Percentiles rank a stretch among this genome's conserved stretches.
Evolutionary conservation across 1,140 invertebrate species (phyloP).

Genomic region (Oryctes rhinoceros): DNA sequence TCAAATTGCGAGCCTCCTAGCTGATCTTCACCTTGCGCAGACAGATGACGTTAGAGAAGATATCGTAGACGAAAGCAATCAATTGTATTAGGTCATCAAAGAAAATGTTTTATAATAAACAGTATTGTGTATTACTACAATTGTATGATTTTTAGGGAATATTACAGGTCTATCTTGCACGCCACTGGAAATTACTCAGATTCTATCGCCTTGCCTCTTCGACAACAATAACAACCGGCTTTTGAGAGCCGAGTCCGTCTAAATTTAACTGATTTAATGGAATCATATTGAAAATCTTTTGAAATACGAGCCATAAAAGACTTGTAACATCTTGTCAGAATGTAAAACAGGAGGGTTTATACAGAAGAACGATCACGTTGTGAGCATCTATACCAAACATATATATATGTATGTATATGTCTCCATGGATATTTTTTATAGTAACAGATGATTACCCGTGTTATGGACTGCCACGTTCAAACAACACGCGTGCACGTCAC

Average conservation of each 20-base stretch:
- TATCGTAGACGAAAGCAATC: too few species aligned
- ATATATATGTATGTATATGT: background rate
- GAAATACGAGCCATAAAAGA: slow-evolving; percentile 30
- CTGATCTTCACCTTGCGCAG: too few species aligned
- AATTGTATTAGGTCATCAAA: too few species aligned
- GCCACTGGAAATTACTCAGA: background rate
- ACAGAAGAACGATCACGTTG: background rate
- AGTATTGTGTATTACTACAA: too few species aligned
- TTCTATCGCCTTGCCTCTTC: background rate
- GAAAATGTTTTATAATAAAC: too few species aligned
- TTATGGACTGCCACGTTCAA: slow-evolving; percentile 23
- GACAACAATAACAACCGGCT: background rate
- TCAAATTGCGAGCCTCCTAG: too few species aligned
- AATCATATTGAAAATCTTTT: slow-evolving; percentile 40
- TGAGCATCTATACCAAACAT: background rate
- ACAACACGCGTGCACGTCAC: slow-evolving; percentile 2
- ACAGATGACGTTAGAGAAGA: too few species aligned
- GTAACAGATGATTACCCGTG: background rate
- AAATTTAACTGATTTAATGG: slow-evolving; percentile 32
- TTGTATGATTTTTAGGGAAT: too few species aligned
- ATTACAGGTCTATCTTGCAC: background rate
- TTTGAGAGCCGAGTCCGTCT: background rate
- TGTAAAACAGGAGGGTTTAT: slow-evolving; percentile 26
- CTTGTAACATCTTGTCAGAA: slow-evolving; percentile 35
- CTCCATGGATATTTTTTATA: slow-evolving; percentile 25